phyloP scores from a whole-genome alignment of 1,140 invertebrate species.

The Caerostris extrusa region DNA sequence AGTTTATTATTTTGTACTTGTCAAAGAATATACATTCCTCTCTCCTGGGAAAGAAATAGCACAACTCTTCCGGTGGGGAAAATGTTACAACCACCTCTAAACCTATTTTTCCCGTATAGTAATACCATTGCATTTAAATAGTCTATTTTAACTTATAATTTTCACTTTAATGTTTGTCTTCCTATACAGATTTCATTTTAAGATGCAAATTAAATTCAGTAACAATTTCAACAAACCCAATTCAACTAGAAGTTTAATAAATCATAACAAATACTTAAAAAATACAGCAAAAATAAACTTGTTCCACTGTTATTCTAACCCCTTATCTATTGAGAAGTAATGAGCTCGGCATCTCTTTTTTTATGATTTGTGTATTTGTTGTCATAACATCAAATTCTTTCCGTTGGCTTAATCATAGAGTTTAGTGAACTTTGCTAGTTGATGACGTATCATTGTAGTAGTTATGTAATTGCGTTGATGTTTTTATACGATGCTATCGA shows the following conservation, averaged over 20 bases:
- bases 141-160: no score
- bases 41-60: no score
- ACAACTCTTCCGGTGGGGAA: no score
- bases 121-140: no score
- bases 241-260: not conserved
- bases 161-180: not conserved
- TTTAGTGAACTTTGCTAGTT: not conserved
- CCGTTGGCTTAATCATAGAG: not conserved
- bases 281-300: not conserved
- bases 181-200: not conserved
- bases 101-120: no score
- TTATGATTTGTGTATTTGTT: not conserved
- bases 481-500: not conserved
- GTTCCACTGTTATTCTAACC: not conserved
- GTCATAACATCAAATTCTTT: slow-evolving; percentile 17
- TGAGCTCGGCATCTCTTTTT: not conserved
- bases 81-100: no score
- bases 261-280: not conserved
- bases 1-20: no score
- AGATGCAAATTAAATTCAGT: not conserved
- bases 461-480: not conserved
- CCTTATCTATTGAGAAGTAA: not conserved
- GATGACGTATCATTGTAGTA: not conserved
- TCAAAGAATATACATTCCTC: no score
- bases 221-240: not conserved